Evolutionary conservation across 2,797 vertebrate species (phyloP), one percentile per base, ranked within the genome.

Genomic region (Pangasius djambal): DNA sequence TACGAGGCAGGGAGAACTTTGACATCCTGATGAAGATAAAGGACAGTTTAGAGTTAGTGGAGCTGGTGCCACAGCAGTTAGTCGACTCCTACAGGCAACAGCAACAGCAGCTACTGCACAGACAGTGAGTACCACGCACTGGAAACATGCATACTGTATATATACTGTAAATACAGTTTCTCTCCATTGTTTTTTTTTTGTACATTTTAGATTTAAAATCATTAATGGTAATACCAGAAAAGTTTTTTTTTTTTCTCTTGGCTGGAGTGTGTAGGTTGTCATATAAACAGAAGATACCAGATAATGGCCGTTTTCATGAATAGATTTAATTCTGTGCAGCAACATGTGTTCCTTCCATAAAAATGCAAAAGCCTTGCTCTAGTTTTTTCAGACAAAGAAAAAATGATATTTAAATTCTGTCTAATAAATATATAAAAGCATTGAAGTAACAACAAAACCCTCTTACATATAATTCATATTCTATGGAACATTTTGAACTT

Each of bases 21-120:
- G 99, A 99, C 95, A 96, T 99, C 92, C 95, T 99, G 91, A 98
- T 99, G 98, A 99, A 97, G 95, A 97, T 99, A 88, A 99, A 99
- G 93, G 99, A 99, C 94, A 98, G 98, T 90, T 94, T 99, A 94
- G 99, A 99, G 94, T 95, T 99, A 90, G 96, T 98, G 93, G 98
- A 99, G 93, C 94, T 99, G 92, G 98, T 99, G n/a, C 98, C 99
- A 0, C 98, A 98, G 94, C 97, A 97, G 50, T 94, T 98, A 90
- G 96, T 99, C 0, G 98, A 99, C n/a, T 97, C 98, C 0, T 99
- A 99, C 92, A 94, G 98, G 82, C 99, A 99, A 93, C 98, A 99
- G 92, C 98, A 99, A 92, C 98, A 99, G 93, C 98, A 98, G 93
- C 96, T 99, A 75, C 95, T 98, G 85, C 99, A 99, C 93, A 96